These are phyloP conservation scores for Piezodorus guildinii DNA, from an alignment of 1,140 invertebrate species.

Conservation along the genomic window DNA sequence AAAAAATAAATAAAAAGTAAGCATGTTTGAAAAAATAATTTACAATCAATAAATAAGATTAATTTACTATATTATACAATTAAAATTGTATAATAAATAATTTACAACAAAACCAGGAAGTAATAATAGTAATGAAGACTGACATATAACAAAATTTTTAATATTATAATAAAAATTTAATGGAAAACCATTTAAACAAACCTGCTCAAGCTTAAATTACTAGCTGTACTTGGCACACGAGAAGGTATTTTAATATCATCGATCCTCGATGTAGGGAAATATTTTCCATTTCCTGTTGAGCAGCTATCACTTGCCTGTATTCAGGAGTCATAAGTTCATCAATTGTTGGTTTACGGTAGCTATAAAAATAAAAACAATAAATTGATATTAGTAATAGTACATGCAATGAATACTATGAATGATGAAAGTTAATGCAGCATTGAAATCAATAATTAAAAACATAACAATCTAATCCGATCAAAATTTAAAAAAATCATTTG, in stretches of 20 bases:
- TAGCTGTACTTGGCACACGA: not conserved
- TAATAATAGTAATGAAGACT: too few species aligned
- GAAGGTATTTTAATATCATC: constrained; percentile 37
- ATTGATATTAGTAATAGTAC: too few species aligned
- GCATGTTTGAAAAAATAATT: not conserved
- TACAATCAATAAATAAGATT: not conserved
- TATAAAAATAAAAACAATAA: constrained; percentile 31
- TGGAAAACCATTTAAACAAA: not conserved
- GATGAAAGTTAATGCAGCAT: too few species aligned
- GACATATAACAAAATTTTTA: not conserved
- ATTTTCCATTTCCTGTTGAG: constrained; percentile 36
- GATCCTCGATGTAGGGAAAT: constrained; percentile 48
- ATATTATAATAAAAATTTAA: not conserved
- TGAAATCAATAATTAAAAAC: too few species aligned
- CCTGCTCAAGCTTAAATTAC: constrained; percentile 8
- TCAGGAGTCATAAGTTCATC: constrained; percentile 42
- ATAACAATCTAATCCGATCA: too few species aligned
- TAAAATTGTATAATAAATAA: not conserved
- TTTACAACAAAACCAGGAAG: too few species aligned
- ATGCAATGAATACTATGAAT: too few species aligned
- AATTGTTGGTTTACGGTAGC: constrained; percentile 47
- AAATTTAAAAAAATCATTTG: too few species aligned
- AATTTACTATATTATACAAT: not conserved
- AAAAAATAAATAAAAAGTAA: not conserved
- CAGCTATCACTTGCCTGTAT: constrained; percentile 38